Conservation (phyloP, 1,140 invertebrate genomes). For the Nymphalis io region DNA sequence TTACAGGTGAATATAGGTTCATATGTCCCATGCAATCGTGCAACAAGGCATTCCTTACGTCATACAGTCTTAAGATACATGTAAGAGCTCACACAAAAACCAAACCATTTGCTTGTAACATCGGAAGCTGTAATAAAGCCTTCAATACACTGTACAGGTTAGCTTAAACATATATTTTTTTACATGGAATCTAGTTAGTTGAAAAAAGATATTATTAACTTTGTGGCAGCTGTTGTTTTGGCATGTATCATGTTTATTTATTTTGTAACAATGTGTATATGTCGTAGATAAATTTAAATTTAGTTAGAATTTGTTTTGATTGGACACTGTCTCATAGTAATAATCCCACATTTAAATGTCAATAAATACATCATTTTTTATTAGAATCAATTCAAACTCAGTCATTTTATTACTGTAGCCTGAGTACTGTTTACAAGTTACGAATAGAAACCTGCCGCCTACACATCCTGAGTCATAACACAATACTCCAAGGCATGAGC, state of each 20-base stretch:
- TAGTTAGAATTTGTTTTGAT: not conserved
- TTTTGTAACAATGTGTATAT: not conserved
- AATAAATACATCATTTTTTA: no score
- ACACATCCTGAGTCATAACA: slow-evolving; percentile 22
- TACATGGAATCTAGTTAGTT: not conserved
- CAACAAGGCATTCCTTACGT: slow-evolving; percentile 96
- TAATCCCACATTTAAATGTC: no score
- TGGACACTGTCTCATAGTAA: no score
- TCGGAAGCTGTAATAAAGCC: slow-evolving; percentile 92
- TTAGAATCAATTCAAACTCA: no score
- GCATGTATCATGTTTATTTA: not conserved
- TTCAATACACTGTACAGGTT: slow-evolving; percentile 96
- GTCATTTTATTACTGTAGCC: not conserved
- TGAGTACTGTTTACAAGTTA: slow-evolving; percentile 10
- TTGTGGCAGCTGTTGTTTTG: not conserved
- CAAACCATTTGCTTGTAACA: slow-evolving; percentile 92
- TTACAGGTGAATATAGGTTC: slow-evolving; percentile 95
- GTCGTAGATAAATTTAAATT: not conserved
- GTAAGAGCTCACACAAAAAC: slow-evolving; percentile 97
- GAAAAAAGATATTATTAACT: slow-evolving; percentile 3
- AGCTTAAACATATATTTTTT: slow-evolving; percentile 27
- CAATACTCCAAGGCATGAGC: slow-evolving; percentile 31
- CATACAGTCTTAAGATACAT: slow-evolving; percentile 97
- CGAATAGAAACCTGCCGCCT: slow-evolving; percentile 28
- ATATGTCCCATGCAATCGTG: slow-evolving; percentile 93